These are phyloP conservation scores for Chionomys nivalis DNA, from an alignment of 2,113 vertebrate species.

Conservation along the genomic window DNA sequence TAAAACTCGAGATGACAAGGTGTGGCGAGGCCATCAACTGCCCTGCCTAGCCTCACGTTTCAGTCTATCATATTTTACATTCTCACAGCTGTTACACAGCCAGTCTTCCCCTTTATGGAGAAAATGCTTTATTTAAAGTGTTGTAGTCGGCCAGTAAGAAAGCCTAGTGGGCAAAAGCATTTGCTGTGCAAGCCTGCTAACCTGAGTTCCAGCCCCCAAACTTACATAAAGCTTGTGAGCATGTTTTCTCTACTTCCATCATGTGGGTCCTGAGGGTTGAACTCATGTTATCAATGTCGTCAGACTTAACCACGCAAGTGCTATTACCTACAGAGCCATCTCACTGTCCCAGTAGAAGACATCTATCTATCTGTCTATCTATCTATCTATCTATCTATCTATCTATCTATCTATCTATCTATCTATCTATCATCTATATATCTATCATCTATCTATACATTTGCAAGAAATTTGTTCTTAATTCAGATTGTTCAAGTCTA, in stretches of 20 bases:
- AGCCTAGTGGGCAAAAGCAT: background rate
- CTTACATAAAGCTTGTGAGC: background rate
- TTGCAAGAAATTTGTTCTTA: background rate
- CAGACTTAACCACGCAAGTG: background rate
- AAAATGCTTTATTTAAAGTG: background rate
- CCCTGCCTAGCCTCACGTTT: background rate
- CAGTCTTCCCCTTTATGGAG: background rate
- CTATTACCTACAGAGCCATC: background rate
- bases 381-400: too few species aligned
- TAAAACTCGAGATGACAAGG: background rate
- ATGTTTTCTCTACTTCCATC: too few species aligned
- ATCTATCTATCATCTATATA: too few species aligned
- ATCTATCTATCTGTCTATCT: background rate
- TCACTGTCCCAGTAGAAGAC: background rate
- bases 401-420: too few species aligned
- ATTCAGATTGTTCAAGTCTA: background rate
- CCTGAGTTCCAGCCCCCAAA: background rate
- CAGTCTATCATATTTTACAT: background rate
- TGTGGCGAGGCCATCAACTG: background rate
- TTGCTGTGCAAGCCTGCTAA: background rate
- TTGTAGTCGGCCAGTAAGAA: background rate
- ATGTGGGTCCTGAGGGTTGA: background rate
- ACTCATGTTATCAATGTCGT: background rate
- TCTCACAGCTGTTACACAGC: background rate
- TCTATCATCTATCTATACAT: background rate